Conservation (phyloP, 2,888 invertebrate species). For the Trachelus troglodyta region DNA sequence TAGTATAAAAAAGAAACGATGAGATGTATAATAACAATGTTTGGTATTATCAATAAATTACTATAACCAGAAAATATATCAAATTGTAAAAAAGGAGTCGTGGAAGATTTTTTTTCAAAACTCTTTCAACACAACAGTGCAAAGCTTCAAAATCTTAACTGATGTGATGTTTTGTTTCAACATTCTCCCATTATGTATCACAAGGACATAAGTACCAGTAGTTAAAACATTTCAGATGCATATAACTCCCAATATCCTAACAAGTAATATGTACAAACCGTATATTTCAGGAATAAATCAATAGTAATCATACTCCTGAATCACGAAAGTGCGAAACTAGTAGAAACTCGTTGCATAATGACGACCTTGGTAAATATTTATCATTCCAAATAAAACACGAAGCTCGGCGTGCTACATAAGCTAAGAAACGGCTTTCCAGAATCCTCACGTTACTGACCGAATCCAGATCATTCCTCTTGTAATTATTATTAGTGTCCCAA, state of each 20-base stretch:
- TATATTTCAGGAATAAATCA: background rate
- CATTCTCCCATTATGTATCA: slow-evolving; percentile 7
- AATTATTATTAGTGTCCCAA: background rate
- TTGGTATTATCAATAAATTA: slow-evolving; percentile 4
- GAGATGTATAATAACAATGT: background rate
- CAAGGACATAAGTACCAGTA: background rate
- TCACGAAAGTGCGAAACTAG: background rate
- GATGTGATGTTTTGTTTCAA: background rate
- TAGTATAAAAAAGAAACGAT: background rate
- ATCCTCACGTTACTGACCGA: background rate
- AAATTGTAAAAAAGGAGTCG: background rate
- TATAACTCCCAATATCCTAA: background rate
- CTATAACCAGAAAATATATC: background rate
- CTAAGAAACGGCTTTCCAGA: background rate
- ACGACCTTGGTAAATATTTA: background rate
- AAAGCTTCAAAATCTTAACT: background rate
- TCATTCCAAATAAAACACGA: background rate
- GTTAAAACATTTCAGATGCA: background rate
- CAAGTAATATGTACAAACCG: background rate
- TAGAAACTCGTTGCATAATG: background rate
- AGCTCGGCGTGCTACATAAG: background rate
- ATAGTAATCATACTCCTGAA: background rate
- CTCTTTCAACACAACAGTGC: background rate
- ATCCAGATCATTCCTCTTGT: background rate
- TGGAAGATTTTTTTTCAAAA: background rate